Conservation (phyloP, 1,140 invertebrate species). For the Penaeus japonicus region DNA sequence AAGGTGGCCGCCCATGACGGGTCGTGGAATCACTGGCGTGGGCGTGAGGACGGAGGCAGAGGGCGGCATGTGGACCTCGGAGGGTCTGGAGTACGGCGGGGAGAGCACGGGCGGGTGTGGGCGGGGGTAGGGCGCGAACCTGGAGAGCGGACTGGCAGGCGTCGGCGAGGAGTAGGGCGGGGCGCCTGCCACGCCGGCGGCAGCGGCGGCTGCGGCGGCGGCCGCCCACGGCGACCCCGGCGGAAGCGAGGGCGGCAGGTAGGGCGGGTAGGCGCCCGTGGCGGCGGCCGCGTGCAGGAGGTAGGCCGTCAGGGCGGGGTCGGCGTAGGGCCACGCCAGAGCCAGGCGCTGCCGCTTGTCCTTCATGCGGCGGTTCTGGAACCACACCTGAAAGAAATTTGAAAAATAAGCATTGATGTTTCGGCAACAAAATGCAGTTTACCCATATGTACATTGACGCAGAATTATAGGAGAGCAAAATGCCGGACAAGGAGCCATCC, state of each 20-base stretch:
- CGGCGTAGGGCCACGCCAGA: conserved; percentile 93
- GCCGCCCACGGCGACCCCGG: not conserved
- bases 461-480: not conserved
- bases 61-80: not conserved
- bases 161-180: not conserved
- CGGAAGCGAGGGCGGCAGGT: conserved; percentile 24
- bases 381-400: conserved; percentile 84
- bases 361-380: conserved; percentile 98
- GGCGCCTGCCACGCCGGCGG: not conserved
- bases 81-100: conserved; percentile 25
- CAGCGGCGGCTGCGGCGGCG: conserved; percentile 31
- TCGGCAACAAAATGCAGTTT: not conserved
- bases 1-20: conserved; percentile 7
- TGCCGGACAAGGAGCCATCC: not conserved
- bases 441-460: not conserved
- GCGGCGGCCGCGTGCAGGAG: conserved; percentile 85
- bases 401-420: conserved; percentile 61
- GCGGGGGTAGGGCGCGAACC: conserved; percentile 32
- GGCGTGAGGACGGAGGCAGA: conserved; percentile 2
- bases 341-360: conserved; percentile 94
- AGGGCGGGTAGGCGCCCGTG: conserved; percentile 50
- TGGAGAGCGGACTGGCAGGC: not conserved
- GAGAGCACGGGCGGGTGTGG: conserved; percentile 31
- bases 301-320: conserved; percentile 90
- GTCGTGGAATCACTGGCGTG: not conserved